Percentiles rank a stretch among this genome's conserved stretches.
Evolutionary conservation across 2,797 vertebrate species (phyloP).

Genomic region (Rhinatrema bivittatum): DNA sequence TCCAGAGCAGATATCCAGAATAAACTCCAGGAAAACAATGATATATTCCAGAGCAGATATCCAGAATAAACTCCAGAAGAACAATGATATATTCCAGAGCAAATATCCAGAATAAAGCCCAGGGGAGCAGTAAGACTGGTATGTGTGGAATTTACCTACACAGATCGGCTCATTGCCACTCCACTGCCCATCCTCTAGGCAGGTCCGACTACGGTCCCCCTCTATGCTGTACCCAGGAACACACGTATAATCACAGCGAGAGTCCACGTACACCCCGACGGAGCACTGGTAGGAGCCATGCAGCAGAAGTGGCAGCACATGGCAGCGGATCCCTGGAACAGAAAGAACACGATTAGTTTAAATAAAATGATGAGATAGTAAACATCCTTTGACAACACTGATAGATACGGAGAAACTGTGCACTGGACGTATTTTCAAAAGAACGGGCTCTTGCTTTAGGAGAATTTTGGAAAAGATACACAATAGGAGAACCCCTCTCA

Average conservation of each 20-base stretch:
- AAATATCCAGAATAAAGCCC: neutral
- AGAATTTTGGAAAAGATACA: too few relatives aligned
- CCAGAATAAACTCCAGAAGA: neutral
- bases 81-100: neutral
- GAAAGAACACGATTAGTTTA: neutral
- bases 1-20: neutral
- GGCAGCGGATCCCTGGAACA: conserved; percentile 75
- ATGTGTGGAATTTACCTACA: conserved; percentile 66
- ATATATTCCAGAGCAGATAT: neutral
- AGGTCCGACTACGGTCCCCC: conserved; percentile 70
- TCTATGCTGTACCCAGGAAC: conserved; percentile 75
- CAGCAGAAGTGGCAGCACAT: conserved; percentile 61
- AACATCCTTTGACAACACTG: too few relatives aligned
- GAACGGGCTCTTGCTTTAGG: too few relatives aligned
- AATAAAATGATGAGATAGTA: too few relatives aligned
- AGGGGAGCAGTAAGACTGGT: conserved; percentile 1
- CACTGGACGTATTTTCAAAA: too few relatives aligned
- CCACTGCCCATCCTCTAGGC: conserved; percentile 75
- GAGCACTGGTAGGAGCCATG: conserved; percentile 81
- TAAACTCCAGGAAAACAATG: neutral
- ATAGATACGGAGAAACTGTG: too few relatives aligned
- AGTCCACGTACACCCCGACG: conserved; percentile 72
- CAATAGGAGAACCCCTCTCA: too few relatives aligned
- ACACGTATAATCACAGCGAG: conserved; percentile 83
- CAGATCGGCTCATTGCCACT: conserved; percentile 79